Base-by-base conservation (phyloP, 2,797 vertebrate species). In the Siniperca obscura region DNA sequence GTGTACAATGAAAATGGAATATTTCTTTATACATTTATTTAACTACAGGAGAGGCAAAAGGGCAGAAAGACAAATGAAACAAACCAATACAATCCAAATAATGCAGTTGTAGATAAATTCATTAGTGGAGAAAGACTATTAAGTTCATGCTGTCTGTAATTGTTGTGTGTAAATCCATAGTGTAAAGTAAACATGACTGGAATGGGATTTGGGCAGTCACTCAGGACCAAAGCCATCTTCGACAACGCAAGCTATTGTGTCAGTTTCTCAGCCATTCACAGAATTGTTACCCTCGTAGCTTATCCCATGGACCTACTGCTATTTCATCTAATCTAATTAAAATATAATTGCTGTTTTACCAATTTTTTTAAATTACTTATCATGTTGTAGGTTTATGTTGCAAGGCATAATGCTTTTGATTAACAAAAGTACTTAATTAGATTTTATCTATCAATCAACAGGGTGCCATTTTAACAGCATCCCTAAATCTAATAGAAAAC, bases 381-480 rank as follows among this genome's bases (percentile, higher is more conserved):
- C n/a, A 44, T 70, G 55, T 40, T 61, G 25, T 40, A 56, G 13
- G 48, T 70, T 19, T 5, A 19, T 53, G 22, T 78, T 57, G 6
- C 14, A 42, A 46, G 3, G 19, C 6, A 0, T n/a, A n/a, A 36
- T 62, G 46, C 42, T 78, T 78, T 77, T 36, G 19, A 36, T 48
- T 6, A 81, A 81, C 48, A 57, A 60, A 64, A 5, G 16, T n/a
- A 36, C 1, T 19, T 27, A 27, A 76, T 82, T 65, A 21, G 25
- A 84, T 82, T 59, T 27, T 52, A 78, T 85, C 48, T 64, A 21
- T 70, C 5, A 3, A 46, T 44, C 83, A 25, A 70, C 61, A 60
- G 65, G 81, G 60, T 65, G 36, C 53, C 14, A 50, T 36, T 76
- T 57, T 42, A 59, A 67, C 36, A 57, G 30, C 19, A 46, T 69